Evolutionary conservation across 2,797 vertebrate species (phyloP).

Genomic region (Sardinella longiceps): DNA sequence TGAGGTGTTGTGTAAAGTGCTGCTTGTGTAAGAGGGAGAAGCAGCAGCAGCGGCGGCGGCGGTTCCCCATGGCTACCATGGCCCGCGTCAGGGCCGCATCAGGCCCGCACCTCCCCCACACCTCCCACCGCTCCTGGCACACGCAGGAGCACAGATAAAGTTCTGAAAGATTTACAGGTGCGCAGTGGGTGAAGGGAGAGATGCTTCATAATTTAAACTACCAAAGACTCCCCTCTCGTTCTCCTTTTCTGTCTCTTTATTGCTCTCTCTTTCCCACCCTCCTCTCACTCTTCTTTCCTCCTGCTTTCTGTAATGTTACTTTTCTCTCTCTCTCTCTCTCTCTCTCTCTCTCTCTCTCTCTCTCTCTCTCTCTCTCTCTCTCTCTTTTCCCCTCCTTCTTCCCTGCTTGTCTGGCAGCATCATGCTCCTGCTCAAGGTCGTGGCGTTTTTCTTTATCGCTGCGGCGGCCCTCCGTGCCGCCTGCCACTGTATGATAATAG

Average conservation of each 20-base stretch:
- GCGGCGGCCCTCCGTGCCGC: not conserved
- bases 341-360: not conserved
- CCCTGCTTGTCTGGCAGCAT: not conserved
- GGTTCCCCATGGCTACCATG: not conserved
- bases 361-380: not conserved
- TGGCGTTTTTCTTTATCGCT: not conserved
- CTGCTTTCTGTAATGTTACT: not conserved
- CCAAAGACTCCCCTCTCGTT: not conserved
- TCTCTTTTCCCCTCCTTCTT: not conserved
- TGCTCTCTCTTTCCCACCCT: not conserved
- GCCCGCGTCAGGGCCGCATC: not conserved
- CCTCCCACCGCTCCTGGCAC: not conserved
- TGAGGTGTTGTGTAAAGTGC: not conserved
- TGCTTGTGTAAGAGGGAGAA: not conserved
- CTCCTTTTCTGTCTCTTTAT: not conserved
- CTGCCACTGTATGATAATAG: slow-evolving; percentile 14
- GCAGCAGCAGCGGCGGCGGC: not conserved
- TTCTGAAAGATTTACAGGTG: slow-evolving; percentile 24
- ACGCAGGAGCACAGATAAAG: not conserved
- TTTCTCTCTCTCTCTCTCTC: not conserved
- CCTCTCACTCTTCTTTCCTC: not conserved
- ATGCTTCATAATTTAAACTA: slow-evolving; percentile 11
- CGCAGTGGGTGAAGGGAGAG: not conserved
- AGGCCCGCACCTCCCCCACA: not conserved
- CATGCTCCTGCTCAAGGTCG: slow-evolving; percentile 8